Percentiles rank a stretch among this genome's conserved stretches.
Evolutionary conservation across 2,888 invertebrate genomes (phyloP).

Genomic region (Cheilosia vulpina): DNA sequence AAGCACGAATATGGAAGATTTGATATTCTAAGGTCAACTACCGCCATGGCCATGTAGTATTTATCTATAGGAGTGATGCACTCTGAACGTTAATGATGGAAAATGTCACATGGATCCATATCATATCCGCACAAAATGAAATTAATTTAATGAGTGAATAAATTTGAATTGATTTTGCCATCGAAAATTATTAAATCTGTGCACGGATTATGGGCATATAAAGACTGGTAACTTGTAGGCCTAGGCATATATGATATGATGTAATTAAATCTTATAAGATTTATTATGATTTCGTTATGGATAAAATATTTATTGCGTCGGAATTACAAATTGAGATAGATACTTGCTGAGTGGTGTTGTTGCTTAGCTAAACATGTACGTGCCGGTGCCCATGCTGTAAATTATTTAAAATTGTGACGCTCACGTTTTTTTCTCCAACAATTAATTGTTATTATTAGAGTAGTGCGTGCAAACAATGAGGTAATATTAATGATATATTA

Average conservation of each 20-base stretch:
- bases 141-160: slow-evolving; percentile 20
- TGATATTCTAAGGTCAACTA: slow-evolving; percentile 24
- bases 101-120: slow-evolving; percentile 7
- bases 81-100: background rate
- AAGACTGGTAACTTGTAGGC: background rate
- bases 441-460: too few species aligned
- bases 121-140: background rate
- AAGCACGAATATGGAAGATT: slow-evolving; percentile 33
- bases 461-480: too few species aligned
- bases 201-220: background rate
- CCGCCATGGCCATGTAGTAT: background rate
- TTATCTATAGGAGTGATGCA: background rate
- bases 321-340: too few species aligned
- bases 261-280: too few species aligned
- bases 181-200: slow-evolving; percentile 4
- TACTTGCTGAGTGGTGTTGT: too few species aligned
- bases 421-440: too few species aligned
- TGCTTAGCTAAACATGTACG: too few species aligned
- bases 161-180: slow-evolving; percentile 27
- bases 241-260: background rate
- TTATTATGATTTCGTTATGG: too few species aligned
- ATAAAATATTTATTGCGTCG: too few species aligned
- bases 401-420: too few species aligned
- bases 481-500: too few species aligned
- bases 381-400: too few species aligned